phyloP scores from a whole-genome alignment of 2,888 invertebrate species.

The Thymelicus lineola region DNA sequence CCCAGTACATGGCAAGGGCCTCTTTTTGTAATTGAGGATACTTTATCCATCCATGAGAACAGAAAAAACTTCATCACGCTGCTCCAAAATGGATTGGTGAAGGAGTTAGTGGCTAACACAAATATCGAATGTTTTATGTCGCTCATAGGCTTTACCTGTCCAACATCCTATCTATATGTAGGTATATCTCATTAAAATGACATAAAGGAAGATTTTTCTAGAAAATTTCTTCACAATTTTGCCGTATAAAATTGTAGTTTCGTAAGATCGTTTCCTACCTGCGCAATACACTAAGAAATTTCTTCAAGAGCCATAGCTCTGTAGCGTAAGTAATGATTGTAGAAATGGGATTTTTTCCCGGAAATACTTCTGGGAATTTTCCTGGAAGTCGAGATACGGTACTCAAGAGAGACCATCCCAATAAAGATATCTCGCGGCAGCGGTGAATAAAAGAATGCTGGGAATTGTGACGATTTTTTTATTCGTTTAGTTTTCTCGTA shows the following conservation, averaged over 20 bases:
- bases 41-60: too few relatives aligned
- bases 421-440: conserved; percentile 26
- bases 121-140: too few relatives aligned
- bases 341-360: conserved; percentile 17
- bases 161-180: too few relatives aligned
- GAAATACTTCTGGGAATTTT: conserved; percentile 16
- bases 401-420: conserved; percentile 30
- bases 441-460: conserved; percentile 25
- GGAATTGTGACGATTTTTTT: neutral
- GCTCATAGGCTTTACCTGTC: too few relatives aligned
- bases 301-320: neutral
- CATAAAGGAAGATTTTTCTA: neutral
- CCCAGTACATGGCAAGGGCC: too few relatives aligned
- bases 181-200: neutral
- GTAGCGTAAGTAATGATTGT: conserved; percentile 26
- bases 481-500: neutral
- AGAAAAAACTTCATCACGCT: too few relatives aligned
- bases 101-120: too few relatives aligned
- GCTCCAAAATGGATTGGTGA: too few relatives aligned
- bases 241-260: neutral
- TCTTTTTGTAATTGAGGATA: too few relatives aligned
- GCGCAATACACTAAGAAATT: conserved; percentile 4
- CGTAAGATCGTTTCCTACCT: conserved; percentile 1
- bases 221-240: neutral
- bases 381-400: conserved; percentile 17